Evolutionary conservation across 2,113 vertebrate genomes (phyloP), one percentile per base, ranked within the genome.

Genomic region (Alexandromys fortis): DNA sequence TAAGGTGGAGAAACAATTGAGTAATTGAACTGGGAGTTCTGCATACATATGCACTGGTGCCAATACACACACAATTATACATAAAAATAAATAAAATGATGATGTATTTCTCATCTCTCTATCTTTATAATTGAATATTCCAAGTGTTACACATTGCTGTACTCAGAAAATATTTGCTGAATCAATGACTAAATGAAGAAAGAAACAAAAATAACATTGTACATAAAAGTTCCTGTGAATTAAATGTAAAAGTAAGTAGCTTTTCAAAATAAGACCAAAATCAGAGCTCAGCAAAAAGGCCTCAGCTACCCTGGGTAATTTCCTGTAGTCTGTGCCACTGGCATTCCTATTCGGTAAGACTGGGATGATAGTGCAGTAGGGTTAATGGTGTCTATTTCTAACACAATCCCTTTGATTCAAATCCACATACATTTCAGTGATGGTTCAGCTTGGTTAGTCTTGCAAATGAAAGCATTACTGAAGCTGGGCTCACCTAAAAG

Each of bases 401-500:
- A 88, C 47, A 97, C 49, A 90, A 92, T 96, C 67, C 35, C 19
- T 94, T 95, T 95, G 88, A 96, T 97, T 96, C 95, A 94, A 96
- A 77, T 78, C 76, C 94, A 93, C 63, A 93, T 95, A 89, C 61
- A 73, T 94, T 97, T 96, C 85, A 94, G 61, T 88, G 85, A 90
- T 86, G 42, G 96, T 96, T 98, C 92, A 82, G 79, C 88, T 94
- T 97, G 95, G 88, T 93, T 97, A 95, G 87, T 95, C 9, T 0
- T 94, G 87, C 49, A 97, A 97, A 97, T 97, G 96, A 89, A 97
- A 96, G 33, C 93, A 86, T 95, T 94, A 89, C 49, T 79, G 73
- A 92, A 96, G 35, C 72, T 77, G 61, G 33, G 61, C 17, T 79
- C 35, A 86, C 42, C 90, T 42, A 86, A 85, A 86, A 97, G 67